Evolutionary conservation across 92 coral and sea anemone species (phyloP).

Genomic region (Desmophyllum pertusum): DNA sequence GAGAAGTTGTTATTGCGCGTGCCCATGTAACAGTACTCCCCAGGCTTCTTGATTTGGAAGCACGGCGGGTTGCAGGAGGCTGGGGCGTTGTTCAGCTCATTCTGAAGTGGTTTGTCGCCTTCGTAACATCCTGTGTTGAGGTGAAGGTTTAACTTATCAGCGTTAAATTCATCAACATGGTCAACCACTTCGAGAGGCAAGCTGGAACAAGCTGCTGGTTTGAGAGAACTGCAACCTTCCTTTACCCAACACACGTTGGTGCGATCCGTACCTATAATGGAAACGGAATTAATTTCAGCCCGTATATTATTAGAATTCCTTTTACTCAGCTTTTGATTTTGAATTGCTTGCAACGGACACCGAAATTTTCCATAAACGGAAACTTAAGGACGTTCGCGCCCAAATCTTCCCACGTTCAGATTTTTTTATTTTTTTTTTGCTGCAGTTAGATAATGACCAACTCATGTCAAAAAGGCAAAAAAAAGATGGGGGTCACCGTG

Average conservation of each 20-base stretch:
- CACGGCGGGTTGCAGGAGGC: constrained; percentile 47
- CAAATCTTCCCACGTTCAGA: too few relatives aligned
- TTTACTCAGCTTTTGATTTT: too few relatives aligned
- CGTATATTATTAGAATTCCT: too few relatives aligned
- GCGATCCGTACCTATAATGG: constrained; percentile 24
- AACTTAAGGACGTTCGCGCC: too few relatives aligned
- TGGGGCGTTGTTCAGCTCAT: constrained; percentile 4
- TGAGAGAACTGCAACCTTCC: constrained; percentile 27
- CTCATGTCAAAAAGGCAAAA: too few relatives aligned
- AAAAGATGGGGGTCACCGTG: too few relatives aligned
- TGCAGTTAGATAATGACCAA: too few relatives aligned
- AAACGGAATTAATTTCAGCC: background rate
- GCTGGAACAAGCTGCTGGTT: constrained; percentile 18
- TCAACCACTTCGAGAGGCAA: constrained; percentile 35
- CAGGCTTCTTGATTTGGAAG: constrained; percentile 40
- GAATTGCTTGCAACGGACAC: too few relatives aligned
- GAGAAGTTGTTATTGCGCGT: constrained; percentile 53
- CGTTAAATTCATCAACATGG: background rate
- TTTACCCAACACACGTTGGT: constrained; percentile 38
- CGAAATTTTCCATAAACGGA: too few relatives aligned
- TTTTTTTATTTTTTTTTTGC: too few relatives aligned
- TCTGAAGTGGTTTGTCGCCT: background rate
- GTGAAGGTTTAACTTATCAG: constrained; percentile 9
- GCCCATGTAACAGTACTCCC: constrained; percentile 42
- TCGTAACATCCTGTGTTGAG: background rate